Conservation (phyloP, 2,113 vertebrate species). For the Canis aureus region DNA sequence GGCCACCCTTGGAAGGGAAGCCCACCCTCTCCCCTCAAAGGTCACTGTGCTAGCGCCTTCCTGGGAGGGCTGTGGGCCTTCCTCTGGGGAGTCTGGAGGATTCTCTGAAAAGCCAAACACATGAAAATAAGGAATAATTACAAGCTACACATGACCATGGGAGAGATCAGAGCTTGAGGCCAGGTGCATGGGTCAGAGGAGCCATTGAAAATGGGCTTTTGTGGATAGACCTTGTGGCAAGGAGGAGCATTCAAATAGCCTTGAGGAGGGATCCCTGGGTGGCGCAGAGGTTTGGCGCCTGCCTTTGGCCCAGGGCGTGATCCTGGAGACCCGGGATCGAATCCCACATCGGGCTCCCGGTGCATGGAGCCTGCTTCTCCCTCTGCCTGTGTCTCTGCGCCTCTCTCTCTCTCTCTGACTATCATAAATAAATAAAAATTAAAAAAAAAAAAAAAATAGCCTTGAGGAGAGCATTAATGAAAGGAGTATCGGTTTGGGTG, state of each 20-base stretch:
- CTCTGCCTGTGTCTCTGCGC: no score
- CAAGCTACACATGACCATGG: background rate
- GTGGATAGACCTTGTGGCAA: background rate
- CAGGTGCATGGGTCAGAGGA: background rate
- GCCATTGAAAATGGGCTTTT: background rate
- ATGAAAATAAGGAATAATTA: background rate
- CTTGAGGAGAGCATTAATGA: background rate
- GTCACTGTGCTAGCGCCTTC: background rate
- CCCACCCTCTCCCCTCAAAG: background rate
- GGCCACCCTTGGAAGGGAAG: background rate
- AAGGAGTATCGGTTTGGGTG: background rate
- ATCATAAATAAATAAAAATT: no score
- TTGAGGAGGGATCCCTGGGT: no score
- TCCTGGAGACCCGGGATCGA: no score
- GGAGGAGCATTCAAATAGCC: background rate
- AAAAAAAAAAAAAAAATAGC: no score
- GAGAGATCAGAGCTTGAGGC: background rate
- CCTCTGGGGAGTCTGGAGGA: background rate
- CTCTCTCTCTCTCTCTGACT: no score
- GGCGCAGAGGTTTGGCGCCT: no score
- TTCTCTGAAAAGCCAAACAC: slow-evolving; percentile 7
- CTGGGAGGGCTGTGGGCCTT: background rate
- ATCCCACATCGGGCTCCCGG: no score
- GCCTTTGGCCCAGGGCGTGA: no score
- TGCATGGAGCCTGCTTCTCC: no score